Evolutionary conservation across 2,888 invertebrate genomes (phyloP).

Genomic region (Alcis repandata): DNA sequence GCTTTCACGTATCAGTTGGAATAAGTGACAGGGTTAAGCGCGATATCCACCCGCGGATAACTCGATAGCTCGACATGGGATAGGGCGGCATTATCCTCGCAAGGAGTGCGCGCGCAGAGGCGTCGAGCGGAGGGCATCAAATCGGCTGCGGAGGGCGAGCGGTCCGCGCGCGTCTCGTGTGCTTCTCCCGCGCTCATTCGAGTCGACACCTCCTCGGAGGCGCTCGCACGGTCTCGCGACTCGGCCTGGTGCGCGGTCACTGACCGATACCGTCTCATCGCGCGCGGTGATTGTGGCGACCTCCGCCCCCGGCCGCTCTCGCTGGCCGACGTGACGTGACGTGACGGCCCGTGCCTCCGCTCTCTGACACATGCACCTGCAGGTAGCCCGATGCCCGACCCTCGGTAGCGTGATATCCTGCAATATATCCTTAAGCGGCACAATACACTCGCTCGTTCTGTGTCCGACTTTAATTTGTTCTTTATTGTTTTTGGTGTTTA

Average conservation of each 20-base stretch:
- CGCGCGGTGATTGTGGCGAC: conserved; percentile 48
- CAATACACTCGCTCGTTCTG: conserved; percentile 69
- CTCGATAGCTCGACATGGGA: conserved; percentile 83
- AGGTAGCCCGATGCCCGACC: conserved; percentile 73
- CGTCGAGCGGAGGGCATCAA: conserved; percentile 83
- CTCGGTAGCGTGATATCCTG: conserved; percentile 76
- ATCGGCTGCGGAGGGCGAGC: conserved; percentile 83
- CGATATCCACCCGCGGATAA: conserved; percentile 74
- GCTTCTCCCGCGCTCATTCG: conserved; percentile 64
- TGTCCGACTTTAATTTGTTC: conserved; percentile 79
- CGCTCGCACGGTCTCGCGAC: conserved; percentile 56
- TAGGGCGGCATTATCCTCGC: conserved; percentile 82
- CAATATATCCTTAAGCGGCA: conserved; percentile 73
- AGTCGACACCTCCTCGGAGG: conserved; percentile 73
- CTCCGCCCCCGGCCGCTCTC: conserved; percentile 54
- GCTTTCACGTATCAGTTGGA: conserved; percentile 64
- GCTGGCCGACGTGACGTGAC: conserved; percentile 43
- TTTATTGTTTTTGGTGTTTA: conserved; percentile 83
- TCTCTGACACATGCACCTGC: conserved; percentile 60
- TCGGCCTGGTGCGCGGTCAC: conserved; percentile 72
- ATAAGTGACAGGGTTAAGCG: conserved; percentile 72
- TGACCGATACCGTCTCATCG: conserved; percentile 72
- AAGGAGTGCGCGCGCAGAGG: conserved; percentile 80
- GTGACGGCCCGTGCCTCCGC: conserved; percentile 52
- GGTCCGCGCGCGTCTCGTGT: conserved; percentile 77